Evolutionary conservation across 2,113 vertebrate genomes (phyloP).

Genomic region (Rhynchomys soricoides): DNA sequence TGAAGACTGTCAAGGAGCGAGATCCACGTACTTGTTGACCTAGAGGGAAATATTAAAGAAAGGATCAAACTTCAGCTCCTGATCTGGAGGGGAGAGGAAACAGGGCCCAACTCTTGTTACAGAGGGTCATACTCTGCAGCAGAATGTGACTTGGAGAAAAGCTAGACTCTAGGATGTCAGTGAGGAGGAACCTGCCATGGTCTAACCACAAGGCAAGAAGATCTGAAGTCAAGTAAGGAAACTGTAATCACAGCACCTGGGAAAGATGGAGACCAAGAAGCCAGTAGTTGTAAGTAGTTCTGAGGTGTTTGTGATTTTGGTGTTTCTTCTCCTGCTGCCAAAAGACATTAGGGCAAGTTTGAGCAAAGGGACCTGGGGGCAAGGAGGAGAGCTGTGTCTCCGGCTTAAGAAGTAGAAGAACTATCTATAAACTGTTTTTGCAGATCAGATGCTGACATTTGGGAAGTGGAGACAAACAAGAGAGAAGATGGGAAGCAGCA

Average conservation of each 20-base stretch:
- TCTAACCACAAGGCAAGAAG: neutral
- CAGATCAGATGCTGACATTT: neutral
- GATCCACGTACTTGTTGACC: neutral
- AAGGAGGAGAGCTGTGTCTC: neutral
- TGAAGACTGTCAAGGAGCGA: neutral
- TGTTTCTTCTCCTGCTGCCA: neutral
- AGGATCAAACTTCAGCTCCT: neutral
- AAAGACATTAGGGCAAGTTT: neutral
- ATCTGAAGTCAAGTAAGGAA: neutral
- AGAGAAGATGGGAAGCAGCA: neutral
- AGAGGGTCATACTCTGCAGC: neutral
- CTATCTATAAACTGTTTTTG: neutral
- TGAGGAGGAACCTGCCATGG: neutral
- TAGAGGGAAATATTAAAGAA: neutral
- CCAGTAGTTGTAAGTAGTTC: accelerated
- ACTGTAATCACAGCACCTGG: neutral
- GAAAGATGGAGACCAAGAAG: neutral
- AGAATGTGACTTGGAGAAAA: neutral
- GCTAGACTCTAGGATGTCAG: neutral
- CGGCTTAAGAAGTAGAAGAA: constrained; percentile 23
- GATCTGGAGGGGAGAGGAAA: neutral
- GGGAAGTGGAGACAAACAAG: neutral
- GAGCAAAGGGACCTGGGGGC: neutral
- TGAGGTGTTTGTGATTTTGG: neutral
- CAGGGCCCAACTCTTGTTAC: neutral